Percentiles rank a stretch among this genome's conserved stretches.
Evolutionary conservation across 2,113 vertebrate genomes (phyloP).

Genomic region (Lepisosteus osseus): DNA sequence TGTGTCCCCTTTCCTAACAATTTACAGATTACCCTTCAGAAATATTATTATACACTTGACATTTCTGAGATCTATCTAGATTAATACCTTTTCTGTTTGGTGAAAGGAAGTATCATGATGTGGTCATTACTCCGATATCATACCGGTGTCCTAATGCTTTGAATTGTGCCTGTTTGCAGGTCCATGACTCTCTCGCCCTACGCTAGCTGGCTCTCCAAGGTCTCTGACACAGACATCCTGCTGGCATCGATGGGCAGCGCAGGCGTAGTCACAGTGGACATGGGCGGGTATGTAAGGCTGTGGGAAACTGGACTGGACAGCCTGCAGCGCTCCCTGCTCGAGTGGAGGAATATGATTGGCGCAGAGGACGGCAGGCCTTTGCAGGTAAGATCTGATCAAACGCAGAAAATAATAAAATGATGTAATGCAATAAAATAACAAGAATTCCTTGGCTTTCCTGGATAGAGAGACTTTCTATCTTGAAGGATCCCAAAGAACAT

Average conservation of each 20-base stretch:
- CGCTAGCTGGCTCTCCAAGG: conserved; percentile 82
- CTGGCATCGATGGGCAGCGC: conserved; percentile 70
- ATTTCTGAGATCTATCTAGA: no score
- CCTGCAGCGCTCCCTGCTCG: conserved; percentile 82
- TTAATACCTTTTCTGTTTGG: no score
- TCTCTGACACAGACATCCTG: conserved; percentile 82
- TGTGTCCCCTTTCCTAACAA: no score
- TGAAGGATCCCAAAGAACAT: no score
- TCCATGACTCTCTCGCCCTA: conserved; percentile 75
- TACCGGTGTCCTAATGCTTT: neutral
- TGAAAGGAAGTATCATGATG: no score
- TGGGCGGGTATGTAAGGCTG: conserved; percentile 81
- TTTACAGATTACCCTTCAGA: no score
- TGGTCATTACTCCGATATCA: no score
- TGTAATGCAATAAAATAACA: no score
- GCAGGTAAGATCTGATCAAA: conserved; percentile 72
- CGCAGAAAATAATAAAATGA: no score
- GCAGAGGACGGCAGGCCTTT: conserved; percentile 73
- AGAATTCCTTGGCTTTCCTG: no score
- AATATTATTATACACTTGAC: no score
- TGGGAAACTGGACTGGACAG: conserved; percentile 89
- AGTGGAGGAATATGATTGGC: conserved; percentile 95
- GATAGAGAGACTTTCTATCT: no score
- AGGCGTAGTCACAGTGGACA: conserved; percentile 84
- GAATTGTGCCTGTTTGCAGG: conserved; percentile 58